phyloP scores from a whole-genome alignment of 2,888 invertebrate genomes.

The Pelosia muscerda region DNA sequence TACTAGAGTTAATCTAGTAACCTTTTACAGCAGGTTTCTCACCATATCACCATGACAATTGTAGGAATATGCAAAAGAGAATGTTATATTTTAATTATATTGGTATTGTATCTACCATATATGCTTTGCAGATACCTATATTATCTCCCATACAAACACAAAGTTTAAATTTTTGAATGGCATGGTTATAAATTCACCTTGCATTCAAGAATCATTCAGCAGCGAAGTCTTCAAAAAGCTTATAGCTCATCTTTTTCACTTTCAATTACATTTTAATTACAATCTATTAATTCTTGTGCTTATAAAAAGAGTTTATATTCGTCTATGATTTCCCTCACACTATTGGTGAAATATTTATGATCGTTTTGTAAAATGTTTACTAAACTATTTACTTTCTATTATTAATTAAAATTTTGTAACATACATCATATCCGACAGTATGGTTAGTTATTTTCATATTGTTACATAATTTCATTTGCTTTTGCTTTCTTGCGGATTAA shows the following conservation, averaged over 20 bases:
- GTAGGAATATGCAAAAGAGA: neutral
- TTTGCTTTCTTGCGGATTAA: neutral
- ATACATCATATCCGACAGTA: slow-evolving; percentile 15
- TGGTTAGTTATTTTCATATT: slow-evolving; percentile 23
- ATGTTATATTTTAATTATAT: neutral
- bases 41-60: no score
- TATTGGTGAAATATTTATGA: slow-evolving; percentile 18
- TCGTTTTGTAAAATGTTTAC: slow-evolving; percentile 18
- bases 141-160: neutral
- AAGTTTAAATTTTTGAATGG: neutral
- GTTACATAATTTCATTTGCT: neutral
- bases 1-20: no score
- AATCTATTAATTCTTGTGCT: neutral
- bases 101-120: neutral
- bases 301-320: slow-evolving; percentile 10
- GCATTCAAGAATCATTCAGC: neutral
- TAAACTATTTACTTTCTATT: slow-evolving; percentile 33
- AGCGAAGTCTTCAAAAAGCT: slow-evolving; percentile 9
- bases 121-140: neutral
- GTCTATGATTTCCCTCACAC: slow-evolving; percentile 19
- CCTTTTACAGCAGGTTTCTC: no score
- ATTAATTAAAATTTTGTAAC: slow-evolving; percentile 28
- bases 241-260: slow-evolving; percentile 10
- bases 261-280: slow-evolving; percentile 10
- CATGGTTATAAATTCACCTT: neutral